Percentiles rank a stretch among this genome's conserved stretches.
phyloP scores from a whole-genome alignment of 2,797 vertebrate species.

The Gobionotothen gibberifrons region DNA sequence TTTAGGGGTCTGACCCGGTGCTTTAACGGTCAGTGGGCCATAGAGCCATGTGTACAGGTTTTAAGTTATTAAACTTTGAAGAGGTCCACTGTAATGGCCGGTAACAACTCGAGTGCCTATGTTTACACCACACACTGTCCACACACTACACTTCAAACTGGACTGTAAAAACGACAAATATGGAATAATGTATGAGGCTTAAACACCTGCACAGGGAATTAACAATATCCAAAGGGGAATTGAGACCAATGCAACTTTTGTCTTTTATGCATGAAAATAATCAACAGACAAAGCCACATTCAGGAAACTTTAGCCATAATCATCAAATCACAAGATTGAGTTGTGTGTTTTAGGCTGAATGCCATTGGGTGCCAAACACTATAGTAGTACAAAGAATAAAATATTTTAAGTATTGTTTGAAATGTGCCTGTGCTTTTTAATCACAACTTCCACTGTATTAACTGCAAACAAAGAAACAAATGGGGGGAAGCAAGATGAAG shows the following conservation, averaged over 20 bases:
- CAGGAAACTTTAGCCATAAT: slow-evolving; percentile 68
- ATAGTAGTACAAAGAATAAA: slow-evolving; percentile 58
- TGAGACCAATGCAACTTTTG: slow-evolving; percentile 52
- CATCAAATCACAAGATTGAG: slow-evolving; percentile 34
- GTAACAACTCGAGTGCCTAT: slow-evolving; percentile 55
- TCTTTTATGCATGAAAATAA: slow-evolving; percentile 57
- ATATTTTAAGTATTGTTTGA: slow-evolving; percentile 62
- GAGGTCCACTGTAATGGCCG: slow-evolving; percentile 14
- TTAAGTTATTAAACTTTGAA: slow-evolving; percentile 22
- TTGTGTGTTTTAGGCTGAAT: slow-evolving; percentile 27
- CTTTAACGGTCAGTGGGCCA: slow-evolving; percentile 24
- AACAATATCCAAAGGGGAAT: slow-evolving; percentile 17
- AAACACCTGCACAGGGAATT: slow-evolving; percentile 14
- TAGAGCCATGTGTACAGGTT: slow-evolving; percentile 22
- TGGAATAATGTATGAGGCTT: background rate
- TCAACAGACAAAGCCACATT: slow-evolving; percentile 43
- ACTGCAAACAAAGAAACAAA: background rate
- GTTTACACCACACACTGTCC: slow-evolving; percentile 57
- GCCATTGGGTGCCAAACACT: slow-evolving; percentile 39
- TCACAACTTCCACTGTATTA: background rate
- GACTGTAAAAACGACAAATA: background rate
- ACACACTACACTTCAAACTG: background rate
- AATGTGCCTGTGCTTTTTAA: slow-evolving; percentile 11
- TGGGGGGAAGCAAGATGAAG: background rate
- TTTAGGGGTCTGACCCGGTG: background rate